phyloP scores from a whole-genome alignment of 2,888 invertebrate species.

The Conchocele bisecta region DNA sequence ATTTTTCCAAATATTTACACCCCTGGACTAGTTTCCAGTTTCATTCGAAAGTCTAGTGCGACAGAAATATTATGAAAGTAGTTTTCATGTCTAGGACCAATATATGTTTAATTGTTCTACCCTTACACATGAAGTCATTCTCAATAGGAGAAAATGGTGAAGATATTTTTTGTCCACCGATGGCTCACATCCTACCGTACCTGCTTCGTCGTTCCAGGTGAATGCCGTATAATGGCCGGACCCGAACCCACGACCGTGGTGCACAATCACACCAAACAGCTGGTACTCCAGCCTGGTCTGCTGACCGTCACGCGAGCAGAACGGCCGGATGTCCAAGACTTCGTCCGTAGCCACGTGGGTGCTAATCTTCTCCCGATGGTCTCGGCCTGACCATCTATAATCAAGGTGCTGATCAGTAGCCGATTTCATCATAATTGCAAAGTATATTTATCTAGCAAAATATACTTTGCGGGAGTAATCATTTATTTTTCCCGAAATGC shows the following conservation, averaged over 20 bases:
- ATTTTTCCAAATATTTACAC: too few relatives aligned
- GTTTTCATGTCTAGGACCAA: too few relatives aligned
- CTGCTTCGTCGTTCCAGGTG: constrained; percentile 78
- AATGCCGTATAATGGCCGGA: constrained; percentile 82
- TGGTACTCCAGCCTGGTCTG: constrained; percentile 63
- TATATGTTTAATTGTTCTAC: background rate
- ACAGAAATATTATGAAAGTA: too few relatives aligned
- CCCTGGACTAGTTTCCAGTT: too few relatives aligned
- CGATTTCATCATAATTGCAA: too few relatives aligned
- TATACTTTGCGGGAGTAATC: too few relatives aligned
- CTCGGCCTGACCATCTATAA: constrained; percentile 79
- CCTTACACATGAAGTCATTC: background rate
- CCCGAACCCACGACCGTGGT: constrained; percentile 81
- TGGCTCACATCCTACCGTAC: too few relatives aligned
- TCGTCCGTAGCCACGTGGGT: constrained; percentile 79
- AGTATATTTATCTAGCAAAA: too few relatives aligned
- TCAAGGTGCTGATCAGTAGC: background rate
- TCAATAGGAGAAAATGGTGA: too few relatives aligned
- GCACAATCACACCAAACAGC: constrained; percentile 80
- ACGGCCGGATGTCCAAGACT: constrained; percentile 75
- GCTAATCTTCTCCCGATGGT: constrained; percentile 79
- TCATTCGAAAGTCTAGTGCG: too few relatives aligned
- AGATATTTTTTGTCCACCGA: too few relatives aligned
- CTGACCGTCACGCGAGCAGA: constrained; percentile 56
- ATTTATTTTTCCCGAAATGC: too few relatives aligned